phyloP scores from a whole-genome alignment of 2,797 vertebrate genomes.

The Dermochelys coriacea region DNA sequence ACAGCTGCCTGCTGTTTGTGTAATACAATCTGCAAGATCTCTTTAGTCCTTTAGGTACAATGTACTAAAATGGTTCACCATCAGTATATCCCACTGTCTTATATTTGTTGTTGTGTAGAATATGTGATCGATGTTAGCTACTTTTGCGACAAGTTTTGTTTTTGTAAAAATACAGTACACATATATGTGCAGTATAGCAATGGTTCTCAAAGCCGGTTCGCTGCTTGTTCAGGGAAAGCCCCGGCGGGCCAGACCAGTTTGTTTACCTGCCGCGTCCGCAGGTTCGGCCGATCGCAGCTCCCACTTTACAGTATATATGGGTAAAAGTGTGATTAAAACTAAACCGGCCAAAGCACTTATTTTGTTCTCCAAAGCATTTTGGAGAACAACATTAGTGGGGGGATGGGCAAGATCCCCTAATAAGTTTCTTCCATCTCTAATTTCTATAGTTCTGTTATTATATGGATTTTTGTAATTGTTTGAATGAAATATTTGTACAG shows the following conservation, averaged over 20 bases:
- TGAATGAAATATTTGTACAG: neutral
- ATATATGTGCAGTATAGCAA: neutral
- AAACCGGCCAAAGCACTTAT: neutral
- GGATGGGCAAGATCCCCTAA: neutral
- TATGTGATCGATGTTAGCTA: neutral
- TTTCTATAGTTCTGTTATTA: slow-evolving; percentile 29
- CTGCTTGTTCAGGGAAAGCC: too few relatives aligned
- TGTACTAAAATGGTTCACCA: neutral
- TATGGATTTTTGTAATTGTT: neutral
- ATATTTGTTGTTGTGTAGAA: slow-evolving; percentile 6
- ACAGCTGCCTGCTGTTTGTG: slow-evolving; percentile 2
- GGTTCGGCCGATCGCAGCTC: too few relatives aligned
- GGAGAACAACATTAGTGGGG: neutral
- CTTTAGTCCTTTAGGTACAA: neutral
- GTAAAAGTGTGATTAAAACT: neutral
- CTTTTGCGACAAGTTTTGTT: neutral
- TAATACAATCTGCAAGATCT: neutral
- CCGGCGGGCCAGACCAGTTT: too few relatives aligned
- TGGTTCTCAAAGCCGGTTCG: too few relatives aligned
- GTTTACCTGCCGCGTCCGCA: too few relatives aligned
- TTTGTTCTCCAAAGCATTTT: too few relatives aligned
- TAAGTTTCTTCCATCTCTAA: neutral
- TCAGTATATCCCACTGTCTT: neutral
- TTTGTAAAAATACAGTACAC: neutral
- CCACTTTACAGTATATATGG: neutral